A percentile compares a stretch with the other conserved stretches of the same genome.
phyloP scores from a whole-genome alignment of 2,797 vertebrate species.

The Phoebastria nigripes region DNA sequence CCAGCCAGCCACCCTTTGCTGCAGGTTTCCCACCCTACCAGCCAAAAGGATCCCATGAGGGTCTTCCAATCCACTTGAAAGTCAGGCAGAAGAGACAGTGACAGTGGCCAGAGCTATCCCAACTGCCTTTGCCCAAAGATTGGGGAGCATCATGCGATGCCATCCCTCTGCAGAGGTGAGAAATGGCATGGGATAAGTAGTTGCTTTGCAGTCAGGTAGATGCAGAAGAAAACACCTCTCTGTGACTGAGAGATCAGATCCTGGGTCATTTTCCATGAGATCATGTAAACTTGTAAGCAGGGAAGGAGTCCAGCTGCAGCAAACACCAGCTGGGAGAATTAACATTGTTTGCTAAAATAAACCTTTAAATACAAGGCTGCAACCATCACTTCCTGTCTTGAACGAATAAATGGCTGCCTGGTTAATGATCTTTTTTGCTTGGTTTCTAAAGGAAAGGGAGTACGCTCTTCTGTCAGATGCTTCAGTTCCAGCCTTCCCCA shows the following conservation, averaged over 20 bases:
- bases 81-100: background rate
- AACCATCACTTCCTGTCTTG: constrained; percentile 3
- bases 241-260: background rate
- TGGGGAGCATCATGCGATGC: background rate
- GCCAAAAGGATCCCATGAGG: background rate
- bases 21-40: background rate
- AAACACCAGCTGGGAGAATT: constrained; percentile 37
- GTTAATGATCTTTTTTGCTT: background rate
- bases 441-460: constrained; percentile 3
- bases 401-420: background rate
- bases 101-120: background rate
- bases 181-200: background rate
- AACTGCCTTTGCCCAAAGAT: background rate
- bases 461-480: background rate
- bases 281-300: background rate
- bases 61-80: background rate
- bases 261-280: background rate
- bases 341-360: constrained; percentile 46
- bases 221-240: background rate
- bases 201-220: background rate
- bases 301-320: constrained; percentile 5
- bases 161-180: background rate
- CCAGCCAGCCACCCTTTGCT: background rate
- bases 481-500: background rate
- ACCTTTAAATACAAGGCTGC: constrained; percentile 13